Evolutionary conservation across 2,888 invertebrate species (phyloP), one percentile per base, ranked within the genome.

Genomic region (Deladenus siricidicola): DNA sequence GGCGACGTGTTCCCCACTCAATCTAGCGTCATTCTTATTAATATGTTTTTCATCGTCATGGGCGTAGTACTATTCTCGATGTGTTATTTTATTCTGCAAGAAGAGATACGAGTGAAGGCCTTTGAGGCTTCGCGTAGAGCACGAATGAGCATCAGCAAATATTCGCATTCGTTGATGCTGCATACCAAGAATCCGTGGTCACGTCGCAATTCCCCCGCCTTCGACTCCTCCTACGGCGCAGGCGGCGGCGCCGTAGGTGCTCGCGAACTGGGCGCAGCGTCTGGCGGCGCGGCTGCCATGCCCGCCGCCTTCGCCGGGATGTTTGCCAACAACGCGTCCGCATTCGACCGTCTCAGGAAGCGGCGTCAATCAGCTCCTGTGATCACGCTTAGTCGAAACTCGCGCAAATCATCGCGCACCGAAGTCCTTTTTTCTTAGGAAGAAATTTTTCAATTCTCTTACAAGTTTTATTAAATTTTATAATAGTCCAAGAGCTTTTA

Each of bases 31-130:
- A 66, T 74, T 29, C 55, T 74, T 42, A 54, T 66, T 48, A 67
- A 73, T 56, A 68, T 69, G 49, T 63, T 64, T n/a, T 71, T 73
- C 56, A 74, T 74, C 53, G 56, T 74, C 0, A 48, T 73, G 29
- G 74, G 72, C 51, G 72, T 74, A n/a, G 68, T 72, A 21, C 68
- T 74, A 14, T 74, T 74, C 65, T 69, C 70, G 43, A 74, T 74
- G 74, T 74, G 74, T 62, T 74, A 74, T 56, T 74, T 74, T 59
- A 74, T 74, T 39, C 65, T 74, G 47, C 74, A 74, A 56, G 74
- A 74, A 43, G 71, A 74, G 56, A 74, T 74, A 47, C 58, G 74
- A 39, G 70, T 68, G 42, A 70, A 68, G 45, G 72, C 66, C 3
- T 70, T 70, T 39, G 69, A 64, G 43, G 65, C 58, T 6, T 61